Evolutionary conservation across 2,888 invertebrate species (phyloP).

Genomic region (Conops quadrifasciatus): DNA sequence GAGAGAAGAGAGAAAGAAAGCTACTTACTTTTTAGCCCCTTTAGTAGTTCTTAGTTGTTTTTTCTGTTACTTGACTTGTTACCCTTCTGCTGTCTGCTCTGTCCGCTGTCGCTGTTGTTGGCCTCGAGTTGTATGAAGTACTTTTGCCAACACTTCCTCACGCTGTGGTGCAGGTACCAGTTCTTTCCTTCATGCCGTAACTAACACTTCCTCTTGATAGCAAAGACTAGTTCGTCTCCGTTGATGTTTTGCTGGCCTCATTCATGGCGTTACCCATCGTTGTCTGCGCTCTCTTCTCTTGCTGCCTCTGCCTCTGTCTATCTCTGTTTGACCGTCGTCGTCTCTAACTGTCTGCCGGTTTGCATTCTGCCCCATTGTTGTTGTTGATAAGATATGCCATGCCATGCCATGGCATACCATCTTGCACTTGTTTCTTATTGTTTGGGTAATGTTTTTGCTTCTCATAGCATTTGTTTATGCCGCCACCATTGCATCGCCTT

Average conservation of each 20-base stretch:
- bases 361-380: not conserved
- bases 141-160: constrained; percentile 5
- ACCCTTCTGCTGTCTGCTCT: not conserved
- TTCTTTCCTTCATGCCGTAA: not conserved
- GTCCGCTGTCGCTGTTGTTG: not conserved
- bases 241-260: constrained; percentile 5
- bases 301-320: not conserved
- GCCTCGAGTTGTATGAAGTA: not conserved
- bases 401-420: not conserved
- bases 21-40: no score
- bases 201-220: not conserved
- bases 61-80: not conserved
- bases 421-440: constrained; percentile 6
- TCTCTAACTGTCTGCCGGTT: not conserved
- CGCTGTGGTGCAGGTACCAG: not conserved
- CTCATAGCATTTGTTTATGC: constrained; percentile 22
- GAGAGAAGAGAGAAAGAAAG: no score
- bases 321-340: not conserved
- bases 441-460: constrained; percentile 12
- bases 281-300: constrained; percentile 4
- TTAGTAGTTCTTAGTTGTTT: no score
- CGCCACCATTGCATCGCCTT: not conserved
- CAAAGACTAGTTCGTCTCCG: no score
- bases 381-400: constrained; percentile 8
- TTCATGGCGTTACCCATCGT: not conserved